Percentiles rank a stretch among this genome's conserved stretches.
These are phyloP conservation scores for Keiferia lycopersicella DNA, from an alignment of 2,888 invertebrate species.

Conservation along the genomic window DNA sequence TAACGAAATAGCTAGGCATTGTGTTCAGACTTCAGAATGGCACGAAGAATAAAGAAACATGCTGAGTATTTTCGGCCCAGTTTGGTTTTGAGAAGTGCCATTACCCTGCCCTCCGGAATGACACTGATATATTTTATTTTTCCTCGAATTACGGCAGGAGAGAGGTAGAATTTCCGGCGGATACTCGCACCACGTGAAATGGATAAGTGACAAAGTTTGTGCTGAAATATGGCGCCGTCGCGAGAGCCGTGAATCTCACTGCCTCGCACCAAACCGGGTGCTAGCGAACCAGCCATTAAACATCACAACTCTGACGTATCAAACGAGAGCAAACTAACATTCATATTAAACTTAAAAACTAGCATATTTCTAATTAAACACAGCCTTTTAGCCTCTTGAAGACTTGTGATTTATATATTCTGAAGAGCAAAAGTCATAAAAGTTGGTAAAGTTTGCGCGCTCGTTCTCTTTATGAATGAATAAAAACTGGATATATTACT, in stretches of 20 bases:
- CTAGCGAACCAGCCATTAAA: background rate
- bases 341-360: background rate
- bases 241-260: background rate
- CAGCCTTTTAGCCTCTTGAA: background rate
- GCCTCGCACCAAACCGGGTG: background rate
- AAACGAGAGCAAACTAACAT: background rate
- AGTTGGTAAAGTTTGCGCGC: background rate
- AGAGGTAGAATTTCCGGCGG: slow-evolving; percentile 15
- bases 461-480: slow-evolving; percentile 3
- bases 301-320: background rate
- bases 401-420: background rate
- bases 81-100: slow-evolving; percentile 3
- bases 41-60: background rate
- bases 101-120: slow-evolving; percentile 3
- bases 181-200: slow-evolving; percentile 15
- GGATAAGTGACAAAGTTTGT: slow-evolving; percentile 24
- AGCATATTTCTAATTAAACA: background rate
- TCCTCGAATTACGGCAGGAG: slow-evolving; percentile 3
- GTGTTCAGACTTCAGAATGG: background rate
- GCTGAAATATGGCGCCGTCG: slow-evolving; percentile 8
- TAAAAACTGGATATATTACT: slow-evolving; percentile 7
- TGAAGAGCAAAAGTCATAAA: background rate
- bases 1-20: background rate
- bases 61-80: background rate
- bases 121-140: slow-evolving; percentile 5